phyloP scores from a whole-genome alignment of 2,797 vertebrate species.

The Centropyge bicolor region DNA sequence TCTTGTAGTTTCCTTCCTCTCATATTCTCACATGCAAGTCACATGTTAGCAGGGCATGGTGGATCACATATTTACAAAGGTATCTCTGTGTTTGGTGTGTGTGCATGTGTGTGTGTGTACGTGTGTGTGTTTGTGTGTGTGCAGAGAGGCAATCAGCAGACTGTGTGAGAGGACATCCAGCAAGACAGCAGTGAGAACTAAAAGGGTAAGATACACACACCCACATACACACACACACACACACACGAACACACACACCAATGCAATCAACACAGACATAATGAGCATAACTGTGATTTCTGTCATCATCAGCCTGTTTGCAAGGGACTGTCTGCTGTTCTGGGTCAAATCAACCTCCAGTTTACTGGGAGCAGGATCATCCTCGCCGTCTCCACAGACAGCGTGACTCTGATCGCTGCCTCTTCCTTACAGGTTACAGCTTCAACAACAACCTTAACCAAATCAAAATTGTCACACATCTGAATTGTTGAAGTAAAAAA shows the following conservation, averaged over 20 bases:
- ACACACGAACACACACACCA: conserved; percentile 3
- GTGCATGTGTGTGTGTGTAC: background rate
- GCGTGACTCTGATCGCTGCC: conserved; percentile 87
- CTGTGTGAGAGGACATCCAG: conserved; percentile 89
- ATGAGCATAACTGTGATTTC: conserved; percentile 24
- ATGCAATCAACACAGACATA: conserved; percentile 14
- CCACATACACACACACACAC: conserved; percentile 11
- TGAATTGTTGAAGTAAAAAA: conserved; percentile 5
- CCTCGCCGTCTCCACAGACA: conserved; percentile 91
- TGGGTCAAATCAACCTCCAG: conserved; percentile 94
- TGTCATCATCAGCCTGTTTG: conserved; percentile 85
- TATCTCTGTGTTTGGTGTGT: conserved; percentile 37
- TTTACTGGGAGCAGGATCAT: conserved; percentile 92
- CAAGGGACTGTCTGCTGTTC: conserved; percentile 88
- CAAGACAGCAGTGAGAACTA: conserved; percentile 86
- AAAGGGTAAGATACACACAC: conserved; percentile 85
- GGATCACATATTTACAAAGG: conserved; percentile 48
- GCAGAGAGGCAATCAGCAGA: conserved; percentile 94
- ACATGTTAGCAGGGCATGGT: conserved; percentile 26
- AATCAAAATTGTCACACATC: background rate
- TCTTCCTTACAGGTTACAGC: conserved; percentile 90
- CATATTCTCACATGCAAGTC: conserved; percentile 50
- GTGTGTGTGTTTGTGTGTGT: conserved; percentile 44
- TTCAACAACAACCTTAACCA: background rate
- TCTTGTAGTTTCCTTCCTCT: conserved; percentile 33